phyloP scores from a whole-genome alignment of 1,140 invertebrate species.

The Phymorhynchus buccinoides region DNA sequence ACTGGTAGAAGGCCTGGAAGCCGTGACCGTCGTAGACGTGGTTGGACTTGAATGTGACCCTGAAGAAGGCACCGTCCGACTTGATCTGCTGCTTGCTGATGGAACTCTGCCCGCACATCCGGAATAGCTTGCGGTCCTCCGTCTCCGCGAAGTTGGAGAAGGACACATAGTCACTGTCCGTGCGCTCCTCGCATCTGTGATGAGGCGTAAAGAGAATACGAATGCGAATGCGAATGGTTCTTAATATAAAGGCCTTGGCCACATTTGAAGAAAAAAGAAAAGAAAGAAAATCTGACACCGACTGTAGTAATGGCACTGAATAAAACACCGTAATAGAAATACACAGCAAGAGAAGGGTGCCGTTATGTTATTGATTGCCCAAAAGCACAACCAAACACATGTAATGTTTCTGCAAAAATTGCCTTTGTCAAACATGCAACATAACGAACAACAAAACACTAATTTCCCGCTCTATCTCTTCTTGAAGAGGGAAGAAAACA shows the following conservation, averaged over 20 bases:
- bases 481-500: no score
- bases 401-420: no score
- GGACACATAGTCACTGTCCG: slow-evolving; percentile 93
- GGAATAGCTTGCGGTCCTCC: slow-evolving; percentile 86
- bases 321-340: no score
- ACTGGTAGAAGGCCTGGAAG: slow-evolving; percentile 88
- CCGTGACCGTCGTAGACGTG: slow-evolving; percentile 92
- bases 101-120: slow-evolving; percentile 87
- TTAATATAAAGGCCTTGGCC: no score
- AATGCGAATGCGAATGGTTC: not conserved
- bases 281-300: no score
- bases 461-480: no score
- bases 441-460: no score
- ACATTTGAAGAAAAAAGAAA: not conserved
- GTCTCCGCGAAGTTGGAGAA: slow-evolving; percentile 88
- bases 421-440: no score
- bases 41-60: slow-evolving; percentile 94
- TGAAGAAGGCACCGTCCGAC: slow-evolving; percentile 93
- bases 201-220: not conserved
- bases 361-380: no score
- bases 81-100: slow-evolving; percentile 76
- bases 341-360: no score
- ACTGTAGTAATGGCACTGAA: no score
- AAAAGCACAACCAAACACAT: no score
- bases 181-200: slow-evolving; percentile 86